Evolutionary conservation across 2,888 invertebrate species (phyloP), one percentile per base, ranked within the genome.

Genomic region (Calameuta filiformis): DNA sequence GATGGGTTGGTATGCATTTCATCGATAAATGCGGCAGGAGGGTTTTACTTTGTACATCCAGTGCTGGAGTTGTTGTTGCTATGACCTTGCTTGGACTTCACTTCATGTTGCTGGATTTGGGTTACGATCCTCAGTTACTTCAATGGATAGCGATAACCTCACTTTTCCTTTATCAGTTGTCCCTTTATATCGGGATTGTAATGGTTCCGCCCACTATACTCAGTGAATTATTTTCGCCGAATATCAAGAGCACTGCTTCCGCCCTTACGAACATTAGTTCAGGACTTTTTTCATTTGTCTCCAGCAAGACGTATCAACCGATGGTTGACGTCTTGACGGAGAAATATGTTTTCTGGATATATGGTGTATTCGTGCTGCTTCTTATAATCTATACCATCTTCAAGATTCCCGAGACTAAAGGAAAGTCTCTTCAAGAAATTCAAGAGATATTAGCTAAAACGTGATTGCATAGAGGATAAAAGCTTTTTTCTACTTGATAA

Each of bases 391-490:
- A 83, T 35, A 82, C 83, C 9, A n/a, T 85, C 0, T 35, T 81
- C 23, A 85, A 76, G n/a, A 37, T 91, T n/a, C 89, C 89, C 0
- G 91, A 90, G 77, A 91, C 91, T 0, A 91, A 89, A 76, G 88
- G 89, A 2, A 87, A 90, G 76, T 82, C 88, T 0, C 81, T 90
- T 31, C 87, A 87, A 37, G 86, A 89, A 68, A 90, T 91, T 40
- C 90, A 91, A 76, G 81, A 85, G 9, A 82, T 86, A 76, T 71
- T 90, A n/a, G 31, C 12, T 71, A 30, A 71, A 56, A 2, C 56
- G 23, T 56, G 2, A 56, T 56, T 56, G 23, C 56, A 0, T 9
- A 23, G 56, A 56, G 56, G 6, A 56, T 23, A 9, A 9, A 56
- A 56, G 56, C 35, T 37, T 23, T 15, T 56, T 23, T 56, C 9